Percentiles rank a stretch among this genome's conserved stretches.
These are phyloP conservation scores for Aethes cnicana DNA, from an alignment of 2,888 invertebrate species.

Conservation along the genomic window DNA sequence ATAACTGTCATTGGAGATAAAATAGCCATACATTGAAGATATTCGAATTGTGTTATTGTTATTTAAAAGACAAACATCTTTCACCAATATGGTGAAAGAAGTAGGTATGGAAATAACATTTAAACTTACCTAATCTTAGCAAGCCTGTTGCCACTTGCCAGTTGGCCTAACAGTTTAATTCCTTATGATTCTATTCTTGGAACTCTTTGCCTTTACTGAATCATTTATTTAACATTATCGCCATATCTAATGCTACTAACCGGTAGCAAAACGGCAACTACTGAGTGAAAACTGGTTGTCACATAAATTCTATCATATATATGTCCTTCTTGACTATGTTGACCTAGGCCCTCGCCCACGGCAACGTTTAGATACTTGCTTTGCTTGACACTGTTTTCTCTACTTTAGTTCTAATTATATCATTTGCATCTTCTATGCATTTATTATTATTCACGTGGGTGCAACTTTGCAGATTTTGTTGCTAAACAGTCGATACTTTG, in stretches of 20 bases:
- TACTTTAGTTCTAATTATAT: constrained; percentile 42
- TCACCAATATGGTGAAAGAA: too few species aligned
- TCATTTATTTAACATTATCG: too few species aligned
- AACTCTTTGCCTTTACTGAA: too few species aligned
- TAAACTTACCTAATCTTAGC: too few species aligned
- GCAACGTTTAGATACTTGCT: constrained; percentile 44
- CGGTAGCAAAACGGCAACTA: constrained; percentile 15
- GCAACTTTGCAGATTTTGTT: neutral
- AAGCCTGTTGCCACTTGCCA: too few species aligned
- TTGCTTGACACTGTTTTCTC: constrained; percentile 45
- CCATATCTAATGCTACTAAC: constrained; percentile 1
- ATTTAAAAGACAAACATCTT: too few species aligned
- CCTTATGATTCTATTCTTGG: too few species aligned
- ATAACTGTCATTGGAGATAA: neutral
- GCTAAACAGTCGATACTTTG: neutral
- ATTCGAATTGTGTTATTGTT: too few species aligned
- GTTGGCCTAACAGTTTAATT: too few species aligned
- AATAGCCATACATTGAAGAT: neutral
- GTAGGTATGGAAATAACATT: too few species aligned
- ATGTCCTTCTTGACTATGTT: constrained; percentile 38
- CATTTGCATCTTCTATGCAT: constrained; percentile 40
- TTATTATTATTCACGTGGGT: constrained; percentile 13
- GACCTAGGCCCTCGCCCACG: constrained; percentile 46
- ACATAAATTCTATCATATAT: constrained; percentile 27
- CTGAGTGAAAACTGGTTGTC: constrained; percentile 22